Base-by-base conservation (phyloP, 1,140 invertebrate species). In the Aphidius gifuensis region DNA sequence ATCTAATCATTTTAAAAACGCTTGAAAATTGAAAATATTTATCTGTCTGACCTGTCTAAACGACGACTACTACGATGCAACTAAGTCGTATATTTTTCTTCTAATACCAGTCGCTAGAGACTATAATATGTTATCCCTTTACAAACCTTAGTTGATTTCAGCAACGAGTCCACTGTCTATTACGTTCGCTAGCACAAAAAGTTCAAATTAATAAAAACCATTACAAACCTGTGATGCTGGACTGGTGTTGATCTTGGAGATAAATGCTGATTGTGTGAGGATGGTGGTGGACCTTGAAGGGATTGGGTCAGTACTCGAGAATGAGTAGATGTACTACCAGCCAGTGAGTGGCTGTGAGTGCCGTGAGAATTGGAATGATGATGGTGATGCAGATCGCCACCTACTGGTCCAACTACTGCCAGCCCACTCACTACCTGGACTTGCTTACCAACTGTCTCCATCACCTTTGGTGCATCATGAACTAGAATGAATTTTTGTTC, bases 391-490 rank as follows among this genome's bases (percentile, higher is more conserved):
- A 80, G 69, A 73, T 79, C 77, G 72, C 65, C 69, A 62, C 74
- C 74, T 68, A 78, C 78, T 60, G 78, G 75, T 72, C 78, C 78
- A 68, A 76, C 77, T 67, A 78, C 77, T 69, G 75, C 77, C 70
- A 79, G 71, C 74, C 76, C 78, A 72, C 76, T 77, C 72, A 80
- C 78, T 68, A 80, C 76, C 69, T 78, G 78, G 77, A 78, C 76
- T 77, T 75, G 75, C 70, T 80, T 78, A 72, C 78, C 75, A 74
- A 78, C 78, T 73, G 76, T 78, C 76, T 80, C 78, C 76, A 79
- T 80, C 73, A 76, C 76, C 75, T 71, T 70, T 78, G 74, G 73
- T 73, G 72, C 76, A 80, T 80, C 77, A 75, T 80, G 74, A 71
- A 73, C 78, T 80, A 32, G 4, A 32, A 32, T 32, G 74, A 57